phyloP scores from a whole-genome alignment of 2,888 invertebrate species.

The Embidobia sp. region DNA sequence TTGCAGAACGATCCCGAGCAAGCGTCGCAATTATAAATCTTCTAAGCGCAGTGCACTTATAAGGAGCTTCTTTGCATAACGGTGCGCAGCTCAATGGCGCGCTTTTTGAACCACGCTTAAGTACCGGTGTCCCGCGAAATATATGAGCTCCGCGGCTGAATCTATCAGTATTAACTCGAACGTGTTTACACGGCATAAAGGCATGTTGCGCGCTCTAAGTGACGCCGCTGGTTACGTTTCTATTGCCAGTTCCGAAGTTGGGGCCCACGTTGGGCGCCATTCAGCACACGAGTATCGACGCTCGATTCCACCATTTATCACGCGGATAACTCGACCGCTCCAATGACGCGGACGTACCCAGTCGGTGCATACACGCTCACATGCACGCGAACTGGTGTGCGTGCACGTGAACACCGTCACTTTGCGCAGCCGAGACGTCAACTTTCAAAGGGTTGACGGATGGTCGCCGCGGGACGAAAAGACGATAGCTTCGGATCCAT shows the following conservation, averaged over 20 bases:
- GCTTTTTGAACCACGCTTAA: slow-evolving; percentile 13
- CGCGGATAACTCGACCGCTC: slow-evolving; percentile 60
- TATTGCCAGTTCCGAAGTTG: slow-evolving; percentile 1
- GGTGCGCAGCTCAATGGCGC: slow-evolving; percentile 1
- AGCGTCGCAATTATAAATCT: slow-evolving; percentile 13
- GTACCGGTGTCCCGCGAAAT: slow-evolving; percentile 3
- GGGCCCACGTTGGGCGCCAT: slow-evolving; percentile 8
- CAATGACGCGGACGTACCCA: slow-evolving; percentile 65
- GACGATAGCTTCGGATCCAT: slow-evolving; percentile 77
- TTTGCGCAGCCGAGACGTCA: slow-evolving; percentile 71
- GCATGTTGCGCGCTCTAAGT: slow-evolving; percentile 6
- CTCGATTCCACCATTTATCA: slow-evolving; percentile 73
- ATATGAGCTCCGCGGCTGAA: neutral
- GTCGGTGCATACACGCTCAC: slow-evolving; percentile 41
- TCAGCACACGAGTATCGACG: slow-evolving; percentile 67
- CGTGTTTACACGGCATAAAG: slow-evolving; percentile 19
- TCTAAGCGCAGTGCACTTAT: neutral
- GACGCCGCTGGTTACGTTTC: slow-evolving; percentile 1
- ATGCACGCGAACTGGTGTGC: neutral
- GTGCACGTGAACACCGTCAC: too few relatives aligned
- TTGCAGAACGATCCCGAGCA: neutral
- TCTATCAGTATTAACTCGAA: slow-evolving; percentile 11
- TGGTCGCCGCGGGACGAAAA: slow-evolving; percentile 79
- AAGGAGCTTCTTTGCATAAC: slow-evolving; percentile 21
- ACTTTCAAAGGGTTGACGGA: slow-evolving; percentile 79